Evolutionary conservation across 2,888 invertebrate species (phyloP), one percentile per base, ranked within the genome.

Genomic region (Villa cingulata): DNA sequence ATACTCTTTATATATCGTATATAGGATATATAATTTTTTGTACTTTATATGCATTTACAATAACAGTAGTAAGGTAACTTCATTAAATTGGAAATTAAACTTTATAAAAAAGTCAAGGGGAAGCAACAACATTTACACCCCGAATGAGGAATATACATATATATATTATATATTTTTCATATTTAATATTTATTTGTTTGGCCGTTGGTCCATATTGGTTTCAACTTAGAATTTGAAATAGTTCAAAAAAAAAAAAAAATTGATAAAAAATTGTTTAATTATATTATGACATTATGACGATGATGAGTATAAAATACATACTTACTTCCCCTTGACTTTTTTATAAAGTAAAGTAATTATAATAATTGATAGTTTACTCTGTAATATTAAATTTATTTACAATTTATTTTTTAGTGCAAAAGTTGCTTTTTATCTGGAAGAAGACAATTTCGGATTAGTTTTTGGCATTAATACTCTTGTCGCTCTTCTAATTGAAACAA

Each of bases 381-480:
- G n/a, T n/a, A n/a, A n/a, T n/a, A n/a, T n/a, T n/a, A n/a, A n/a
- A n/a, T n/a, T 23, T 7, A 6, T 41, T 47, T n/a, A 14, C 47
- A 49, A 51, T 23, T 4, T 23, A 44, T 43, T 45, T 58, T 72
- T 52, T 63, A 91, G 90, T 65, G 82, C 85, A 41, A 89, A 91
- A 71, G 85, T 95, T 45, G 92, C 94, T 0, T 78, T 83, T 52
- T 73, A 80, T 52, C 74, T 94, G 49, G 74, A 78, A 47, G 83
- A 86, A 57, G 87, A 90, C 45, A 87, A 87, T 65, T 91, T 86
- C 64, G 92, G 89, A 1, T 72, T 94, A 4, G 82, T 95, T 54
- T 92, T 94, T 66, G 94, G 94, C 5, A 75, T 91, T 55, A 94
- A 91, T 67, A 90, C 86, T 0, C 80, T 92, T 48, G 53, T 86